Conservation (phyloP, 2,797 vertebrate genomes). For the Sciaenops ocellatus region DNA sequence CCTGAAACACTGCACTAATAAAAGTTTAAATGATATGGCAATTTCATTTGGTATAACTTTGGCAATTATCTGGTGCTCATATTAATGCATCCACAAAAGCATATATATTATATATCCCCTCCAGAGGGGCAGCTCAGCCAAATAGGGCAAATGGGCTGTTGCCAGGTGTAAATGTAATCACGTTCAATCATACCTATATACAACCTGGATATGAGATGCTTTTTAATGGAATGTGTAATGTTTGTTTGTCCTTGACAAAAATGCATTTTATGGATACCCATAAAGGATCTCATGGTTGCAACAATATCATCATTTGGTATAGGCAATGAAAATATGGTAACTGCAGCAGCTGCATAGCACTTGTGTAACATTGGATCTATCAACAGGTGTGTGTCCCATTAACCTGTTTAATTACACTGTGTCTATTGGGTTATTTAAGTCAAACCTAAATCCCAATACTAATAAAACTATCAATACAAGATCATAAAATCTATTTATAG, state of each 20-base stretch:
- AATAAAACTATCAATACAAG: neutral
- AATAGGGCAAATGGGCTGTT: no score
- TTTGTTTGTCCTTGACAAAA: neutral
- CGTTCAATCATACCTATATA: no score
- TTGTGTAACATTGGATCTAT: neutral
- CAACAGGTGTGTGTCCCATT: neutral
- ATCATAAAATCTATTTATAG: neutral
- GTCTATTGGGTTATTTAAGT: neutral
- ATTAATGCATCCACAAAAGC: no score
- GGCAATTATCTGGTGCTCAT: no score
- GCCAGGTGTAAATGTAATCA: no score
- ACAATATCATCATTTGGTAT: neutral
- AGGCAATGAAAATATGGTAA: neutral
- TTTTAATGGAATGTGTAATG: no score
- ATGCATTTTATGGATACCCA: neutral
- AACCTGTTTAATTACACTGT: neutral
- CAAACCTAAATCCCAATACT: neutral
- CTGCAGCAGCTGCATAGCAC: neutral
- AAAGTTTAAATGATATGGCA: no score
- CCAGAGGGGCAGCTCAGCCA: no score
- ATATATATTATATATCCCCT: no score
- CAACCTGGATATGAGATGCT: no score
- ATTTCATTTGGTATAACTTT: no score
- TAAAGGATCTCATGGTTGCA: neutral
- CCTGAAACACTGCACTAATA: no score